Percentiles rank a stretch among this genome's conserved stretches.
These are phyloP conservation scores for Poeciliopsis prolifica DNA, from an alignment of 2,113 vertebrate species.

Conservation along the genomic window DNA sequence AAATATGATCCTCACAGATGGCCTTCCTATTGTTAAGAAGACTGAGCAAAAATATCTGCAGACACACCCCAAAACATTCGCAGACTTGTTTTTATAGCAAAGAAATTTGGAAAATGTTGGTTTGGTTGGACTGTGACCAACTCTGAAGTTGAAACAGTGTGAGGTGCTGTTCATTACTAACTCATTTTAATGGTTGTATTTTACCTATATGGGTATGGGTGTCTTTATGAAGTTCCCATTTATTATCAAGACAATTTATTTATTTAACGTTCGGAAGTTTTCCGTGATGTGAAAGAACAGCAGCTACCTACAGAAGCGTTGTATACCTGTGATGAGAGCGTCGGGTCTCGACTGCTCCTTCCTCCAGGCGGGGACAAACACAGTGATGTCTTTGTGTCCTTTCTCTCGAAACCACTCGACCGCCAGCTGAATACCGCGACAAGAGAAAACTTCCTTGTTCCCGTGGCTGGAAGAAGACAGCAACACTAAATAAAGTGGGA, in stretches of 20 bases:
- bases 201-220: no score
- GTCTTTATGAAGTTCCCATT: no score
- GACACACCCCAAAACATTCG: neutral
- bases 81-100: no score
- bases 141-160: neutral
- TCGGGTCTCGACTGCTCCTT: constrained; percentile 98
- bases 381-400: constrained; percentile 97
- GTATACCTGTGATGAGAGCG: constrained; percentile 93
- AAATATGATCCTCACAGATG: no score
- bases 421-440: constrained; percentile 95
- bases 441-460: constrained; percentile 99
- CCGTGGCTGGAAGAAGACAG: constrained; percentile 89
- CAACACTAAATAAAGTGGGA: constrained; percentile 6
- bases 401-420: constrained; percentile 98
- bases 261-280: neutral
- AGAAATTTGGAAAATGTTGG: neutral
- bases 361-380: constrained; percentile 98
- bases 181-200: neutral
- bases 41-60: neutral
- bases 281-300: neutral
- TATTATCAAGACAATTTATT: no score
- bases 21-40: neutral
- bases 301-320: neutral
- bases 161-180: no score
- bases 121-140: neutral